Evolutionary conservation across 2,888 invertebrate genomes (phyloP), one percentile per base, ranked within the genome.

Genomic region (Dryobotodes eremita): DNA sequence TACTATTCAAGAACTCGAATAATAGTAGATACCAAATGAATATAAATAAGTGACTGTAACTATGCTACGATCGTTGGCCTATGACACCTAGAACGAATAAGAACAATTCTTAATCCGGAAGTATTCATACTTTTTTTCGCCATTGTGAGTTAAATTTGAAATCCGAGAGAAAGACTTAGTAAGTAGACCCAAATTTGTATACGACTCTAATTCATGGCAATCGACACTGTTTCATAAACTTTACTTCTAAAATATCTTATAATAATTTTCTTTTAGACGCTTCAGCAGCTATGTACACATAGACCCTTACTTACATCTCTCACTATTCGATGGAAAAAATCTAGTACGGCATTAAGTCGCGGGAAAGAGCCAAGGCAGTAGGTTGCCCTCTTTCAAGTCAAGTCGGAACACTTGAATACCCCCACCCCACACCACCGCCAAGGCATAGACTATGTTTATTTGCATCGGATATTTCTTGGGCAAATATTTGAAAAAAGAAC

Each of bases 321-420:
- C 89, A 93, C 94, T 94, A 93, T 93, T 92, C 92, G 93, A 92
- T 91, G 91, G 92, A 95, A 96, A 95, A 95, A 95, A 95, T 95
- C 94, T 94, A 95, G 94, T 94, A 91, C 93, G 93, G 95, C 93
- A 95, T 95, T 94, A 95, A 94, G 94, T 93, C 93, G 94, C 89
- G 93, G 93, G 91, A 91, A 88, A 91, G 92, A 89, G 91, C 90
- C 86, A 89, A 93, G 89, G 83, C 71, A 88, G 91, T 89, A 91
- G 93, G 92, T 90, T 92, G 94, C 92, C 94, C 94, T 92, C 94
- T 94, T 94, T 94, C 92, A 93, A 95, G 92, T 91, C 92, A 71
- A 71, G 70, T 85, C 76, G 92, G 93, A 92, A 92, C 94, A 93
- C 94, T 95, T 93, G 94, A 92, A 90, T 91, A 86, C 91, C 90